Percentiles rank a stretch among this genome's conserved stretches.
Evolutionary conservation across 2,888 invertebrate genomes (phyloP).

Genomic region (Byasa hedistus): DNA sequence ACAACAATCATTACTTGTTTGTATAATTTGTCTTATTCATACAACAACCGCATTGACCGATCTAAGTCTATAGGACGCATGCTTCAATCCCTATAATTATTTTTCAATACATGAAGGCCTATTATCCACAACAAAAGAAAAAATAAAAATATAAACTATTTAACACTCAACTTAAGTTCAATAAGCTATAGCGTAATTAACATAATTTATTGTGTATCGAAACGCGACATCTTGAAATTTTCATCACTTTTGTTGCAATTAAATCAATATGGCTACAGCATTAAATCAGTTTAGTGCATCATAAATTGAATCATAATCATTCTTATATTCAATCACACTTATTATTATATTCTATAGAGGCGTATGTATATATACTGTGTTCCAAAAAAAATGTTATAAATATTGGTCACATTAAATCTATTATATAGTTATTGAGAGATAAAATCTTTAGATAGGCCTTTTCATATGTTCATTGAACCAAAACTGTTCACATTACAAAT

Average conservation of each 20-base stretch:
- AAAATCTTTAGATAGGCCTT: neutral
- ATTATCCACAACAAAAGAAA: neutral
- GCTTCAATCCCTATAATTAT: neutral
- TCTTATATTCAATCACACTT: constrained; percentile 5
- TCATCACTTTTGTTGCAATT: neutral
- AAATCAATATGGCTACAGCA: constrained; percentile 21
- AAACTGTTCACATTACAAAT: too few species aligned
- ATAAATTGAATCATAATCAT: constrained; percentile 6
- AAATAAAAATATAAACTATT: constrained; percentile 3
- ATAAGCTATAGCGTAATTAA: neutral
- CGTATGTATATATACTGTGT: neutral
- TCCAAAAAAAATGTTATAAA: constrained; percentile 3
- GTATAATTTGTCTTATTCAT: neutral
- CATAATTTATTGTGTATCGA: neutral
- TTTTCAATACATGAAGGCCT: neutral
- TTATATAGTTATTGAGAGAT: neutral
- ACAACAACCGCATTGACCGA: neutral
- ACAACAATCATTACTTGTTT: neutral
- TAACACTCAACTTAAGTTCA: neutral
- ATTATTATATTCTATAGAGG: neutral
- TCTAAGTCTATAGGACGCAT: neutral
- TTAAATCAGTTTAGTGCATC: neutral
- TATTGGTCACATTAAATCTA: constrained; percentile 8
- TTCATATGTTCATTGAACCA: neutral
- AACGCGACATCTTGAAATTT: neutral